Base-by-base conservation (phyloP, 1,140 invertebrate genomes). In the Neuroterus valhalla region DNA sequence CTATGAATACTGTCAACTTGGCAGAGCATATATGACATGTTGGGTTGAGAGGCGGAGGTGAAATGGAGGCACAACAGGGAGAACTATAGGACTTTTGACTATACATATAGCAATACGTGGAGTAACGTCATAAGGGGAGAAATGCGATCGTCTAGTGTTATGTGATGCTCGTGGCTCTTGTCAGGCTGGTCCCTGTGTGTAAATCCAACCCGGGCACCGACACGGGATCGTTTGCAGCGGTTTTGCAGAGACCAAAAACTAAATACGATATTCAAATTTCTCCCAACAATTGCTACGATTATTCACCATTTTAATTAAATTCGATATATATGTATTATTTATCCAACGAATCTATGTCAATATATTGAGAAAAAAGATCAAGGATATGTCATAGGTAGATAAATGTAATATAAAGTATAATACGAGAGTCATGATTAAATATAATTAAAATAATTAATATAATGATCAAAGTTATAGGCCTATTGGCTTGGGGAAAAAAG, bases 91-190 rank as follows among this genome's bases (percentile, higher is more conserved):
- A 26, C 55, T 26, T 31, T 62, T 62, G 55, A 62, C 21, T 62
- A 50, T 50, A 46, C 17, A 43, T 10, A 50, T 50, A 70, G 23
- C 12, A 55, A 73, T 66, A 38, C 31, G 72, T 68, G 70, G 78
- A 79, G 75, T 82, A 75, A 72, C 71, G 76, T 82, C 75, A 83
- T 78, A 81, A 75, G 77, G 80, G 81, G 78, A 81, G 82, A 84
- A 84, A 84, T 84, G 79, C 70, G 82, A 84, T 84, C 80, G 78
- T 66, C 71, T 73, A 75, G 78, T 84, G 82, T 82, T 81, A 82
- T 76, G 81, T 78, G 79, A 84, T 76, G 76, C 80, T 55, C 74
- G 71, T 72, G 77, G 76, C 71, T 78, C 77, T 78, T 76, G 74
- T 78, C 74, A 72, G 71, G 72, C 76, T 75, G 76, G 72, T 78